Conservation (phyloP, 23 tunicate genomes). For the Aplidium turbinatum region DNA sequence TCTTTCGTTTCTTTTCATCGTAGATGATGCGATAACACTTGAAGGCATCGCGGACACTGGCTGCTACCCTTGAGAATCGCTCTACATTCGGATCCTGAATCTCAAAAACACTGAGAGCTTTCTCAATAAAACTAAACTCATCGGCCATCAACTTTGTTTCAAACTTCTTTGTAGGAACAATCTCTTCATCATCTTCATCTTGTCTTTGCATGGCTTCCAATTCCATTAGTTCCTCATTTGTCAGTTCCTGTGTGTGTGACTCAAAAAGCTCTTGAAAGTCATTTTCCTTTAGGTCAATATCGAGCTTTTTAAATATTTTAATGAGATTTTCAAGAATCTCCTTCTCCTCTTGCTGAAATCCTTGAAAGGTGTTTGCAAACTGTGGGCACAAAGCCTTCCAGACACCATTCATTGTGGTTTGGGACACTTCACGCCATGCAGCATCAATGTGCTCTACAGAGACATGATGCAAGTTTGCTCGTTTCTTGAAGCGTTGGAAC, state of each 20-base stretch:
- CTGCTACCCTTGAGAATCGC: conserved; percentile 40
- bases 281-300: conserved; percentile 29
- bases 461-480: no score
- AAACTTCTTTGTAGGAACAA: conserved; percentile 32
- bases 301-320: conserved; percentile 40
- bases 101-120: conserved; percentile 41
- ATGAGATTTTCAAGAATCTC: conserved; percentile 35
- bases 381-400: conserved; percentile 48
- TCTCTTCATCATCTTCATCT: conserved; percentile 37
- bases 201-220: conserved; percentile 38
- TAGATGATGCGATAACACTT: conserved; percentile 31
- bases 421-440: conserved; percentile 46
- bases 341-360: conserved; percentile 22
- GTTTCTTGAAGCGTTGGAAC: no score
- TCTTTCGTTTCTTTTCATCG: conserved; percentile 26
- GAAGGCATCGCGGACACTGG: conserved; percentile 31
- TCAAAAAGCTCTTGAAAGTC: conserved; percentile 39
- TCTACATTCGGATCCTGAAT: conserved; percentile 30
- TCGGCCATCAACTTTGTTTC: conserved; percentile 47
- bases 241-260: conserved; percentile 33
- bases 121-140: conserved; percentile 26
- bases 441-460: conserved; percentile 44
- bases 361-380: conserved; percentile 13
- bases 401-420: conserved; percentile 26
- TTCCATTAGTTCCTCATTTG: conserved; percentile 34